A percentile compares a stretch with the other conserved stretches of the same genome.
These are phyloP conservation scores for Itoplectis maculator DNA, from an alignment of 2,888 invertebrate species.

Conservation along the genomic window DNA sequence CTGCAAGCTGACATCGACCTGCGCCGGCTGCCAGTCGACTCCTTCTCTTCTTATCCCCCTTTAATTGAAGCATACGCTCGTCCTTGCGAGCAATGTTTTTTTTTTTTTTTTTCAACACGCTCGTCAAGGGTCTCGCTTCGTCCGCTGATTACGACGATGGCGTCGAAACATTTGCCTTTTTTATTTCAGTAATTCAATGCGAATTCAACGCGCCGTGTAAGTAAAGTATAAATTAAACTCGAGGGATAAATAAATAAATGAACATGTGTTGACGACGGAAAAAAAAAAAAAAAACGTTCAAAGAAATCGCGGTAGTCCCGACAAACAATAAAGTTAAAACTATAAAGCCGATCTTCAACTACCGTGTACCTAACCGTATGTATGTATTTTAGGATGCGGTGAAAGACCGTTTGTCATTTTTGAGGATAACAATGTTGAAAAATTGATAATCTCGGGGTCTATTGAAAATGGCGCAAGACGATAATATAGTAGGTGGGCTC, in stretches of 20 bases:
- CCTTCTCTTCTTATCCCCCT: conserved; percentile 23
- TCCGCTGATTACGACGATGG: conserved; percentile 10
- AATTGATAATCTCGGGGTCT: neutral
- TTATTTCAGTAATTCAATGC: neutral
- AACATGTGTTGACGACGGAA: too few relatives aligned
- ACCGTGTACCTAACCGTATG: too few relatives aligned
- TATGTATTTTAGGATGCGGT: too few relatives aligned
- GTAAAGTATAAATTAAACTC: too few relatives aligned
- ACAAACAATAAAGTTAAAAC: too few relatives aligned
- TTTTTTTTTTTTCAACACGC: conserved; percentile 33
- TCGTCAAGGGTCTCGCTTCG: neutral
- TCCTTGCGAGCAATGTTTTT: conserved; percentile 28
- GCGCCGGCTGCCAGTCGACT: conserved; percentile 76
- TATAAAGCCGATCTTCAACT: too few relatives aligned
- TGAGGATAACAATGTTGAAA: neutral
- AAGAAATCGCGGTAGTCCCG: too few relatives aligned
- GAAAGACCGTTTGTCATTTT: neutral
- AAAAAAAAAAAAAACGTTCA: too few relatives aligned
- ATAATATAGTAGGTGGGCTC: neutral
- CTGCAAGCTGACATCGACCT: conserved; percentile 84
- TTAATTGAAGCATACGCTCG: conserved; percentile 14
- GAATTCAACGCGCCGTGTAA: too few relatives aligned
- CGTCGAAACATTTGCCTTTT: neutral
- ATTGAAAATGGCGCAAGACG: neutral
- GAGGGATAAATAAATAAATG: too few relatives aligned